Base-by-base conservation (phyloP, 2,113 vertebrate species). In the Piaya cayana region DNA sequence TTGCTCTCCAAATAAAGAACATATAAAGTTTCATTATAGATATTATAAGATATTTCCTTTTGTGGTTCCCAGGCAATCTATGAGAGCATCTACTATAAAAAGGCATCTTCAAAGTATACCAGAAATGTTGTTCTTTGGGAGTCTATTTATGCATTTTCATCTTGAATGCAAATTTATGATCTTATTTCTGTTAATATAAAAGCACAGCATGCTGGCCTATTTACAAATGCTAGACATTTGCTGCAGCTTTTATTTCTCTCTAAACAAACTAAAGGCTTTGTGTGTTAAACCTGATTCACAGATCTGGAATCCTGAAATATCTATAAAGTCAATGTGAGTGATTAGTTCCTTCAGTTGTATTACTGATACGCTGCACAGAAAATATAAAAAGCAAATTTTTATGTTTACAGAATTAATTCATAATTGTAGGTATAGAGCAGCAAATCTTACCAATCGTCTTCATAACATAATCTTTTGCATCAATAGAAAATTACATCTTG, bases 1-100 rank as follows among this genome's bases (percentile, higher is more conserved):
- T 87, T 92, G 67, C 49, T 84, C 69, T 84, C 56, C 71, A 86
- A 45, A 43, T 67, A 45, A 84, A 95, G 55, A 76, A 87, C 91
- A 84, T 50, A 59, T 0, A 34, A 56, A 13, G 15, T 85, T 91
- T 69, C 27, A 65, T 82, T 89, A 45, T n/a, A 86, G 39, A 58
- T 65, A 13, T 49, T 81, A 16, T 32, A 86, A 56, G 62, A 71
- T 45, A 75, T 84, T 93, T 80, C 37, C n/a, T 68, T 76, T 68
- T 49, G 43, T n/a, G n/a, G 50, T 62, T 93, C 63, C 62, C 72
- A 71, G 52, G 56, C 60, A 96, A 87, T 82, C 43, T 69, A 60
- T 72, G 11, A 53, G 77, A 94, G 45, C 21, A 77, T 59, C 21
- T 56, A 30, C 53, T 78, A 39, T 58, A 72, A 68, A 90, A 36